Conservation (phyloP, 2,113 vertebrate species). For the Calyptomena viridis region DNA sequence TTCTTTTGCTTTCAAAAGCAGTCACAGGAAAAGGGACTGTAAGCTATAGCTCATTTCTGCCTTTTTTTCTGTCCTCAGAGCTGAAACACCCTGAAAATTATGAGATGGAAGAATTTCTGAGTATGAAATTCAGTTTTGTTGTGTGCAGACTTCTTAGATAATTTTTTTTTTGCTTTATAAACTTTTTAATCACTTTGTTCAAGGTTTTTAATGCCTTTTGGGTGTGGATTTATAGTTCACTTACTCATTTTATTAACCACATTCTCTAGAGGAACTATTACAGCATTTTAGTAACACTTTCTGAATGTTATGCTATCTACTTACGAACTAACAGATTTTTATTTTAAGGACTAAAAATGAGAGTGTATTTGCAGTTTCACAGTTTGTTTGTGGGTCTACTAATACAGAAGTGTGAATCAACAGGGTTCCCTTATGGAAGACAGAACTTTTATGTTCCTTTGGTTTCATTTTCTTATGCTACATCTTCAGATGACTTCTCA, state of each 20-base stretch:
- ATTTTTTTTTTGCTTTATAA: constrained; percentile 18
- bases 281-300: neutral
- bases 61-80: constrained; percentile 61
- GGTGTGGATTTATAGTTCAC: constrained; percentile 20
- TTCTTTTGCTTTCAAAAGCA: neutral
- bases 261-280: neutral
- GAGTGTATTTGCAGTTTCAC: neutral
- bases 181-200: neutral
- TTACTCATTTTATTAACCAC: constrained; percentile 38
- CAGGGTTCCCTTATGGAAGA: neutral
- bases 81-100: constrained; percentile 51
- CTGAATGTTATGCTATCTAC: neutral
- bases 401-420: neutral
- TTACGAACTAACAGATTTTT: constrained; percentile 32
- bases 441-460: neutral
- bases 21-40: neutral
- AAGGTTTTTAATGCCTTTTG: neutral
- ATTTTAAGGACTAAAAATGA: constrained; percentile 15
- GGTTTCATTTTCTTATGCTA: neutral
- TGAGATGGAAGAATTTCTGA: constrained; percentile 62
- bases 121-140: constrained; percentile 48
- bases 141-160: constrained; percentile 35
- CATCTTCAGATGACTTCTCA: neutral
- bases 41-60: constrained; percentile 33
- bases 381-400: neutral